Conservation (phyloP, 1,140 invertebrate species). For the Saxidomus purpurata region DNA sequence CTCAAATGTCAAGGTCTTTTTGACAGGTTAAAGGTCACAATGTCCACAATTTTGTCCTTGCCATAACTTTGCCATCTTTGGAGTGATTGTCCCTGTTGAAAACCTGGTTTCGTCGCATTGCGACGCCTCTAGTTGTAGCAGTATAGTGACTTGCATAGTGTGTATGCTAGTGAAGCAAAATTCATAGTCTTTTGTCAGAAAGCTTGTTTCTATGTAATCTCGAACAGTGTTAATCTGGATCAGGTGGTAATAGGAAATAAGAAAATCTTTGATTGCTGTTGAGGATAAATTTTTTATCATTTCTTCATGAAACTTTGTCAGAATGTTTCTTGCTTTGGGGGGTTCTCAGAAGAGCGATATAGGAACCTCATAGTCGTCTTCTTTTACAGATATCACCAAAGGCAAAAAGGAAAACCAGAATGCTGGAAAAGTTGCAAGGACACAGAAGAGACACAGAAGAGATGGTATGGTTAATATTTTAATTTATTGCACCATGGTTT, state of each 20-base stretch:
- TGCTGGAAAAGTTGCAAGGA: constrained; percentile 51
- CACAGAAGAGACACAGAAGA: constrained; percentile 41
- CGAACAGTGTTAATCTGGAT: constrained; percentile 34
- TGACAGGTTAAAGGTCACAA: too few relatives aligned
- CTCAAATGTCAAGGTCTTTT: constrained; percentile 22
- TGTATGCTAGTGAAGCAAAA: constrained; percentile 21
- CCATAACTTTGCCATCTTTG: too few relatives aligned
- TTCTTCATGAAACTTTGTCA: too few relatives aligned
- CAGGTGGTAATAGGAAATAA: not conserved
- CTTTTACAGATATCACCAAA: constrained; percentile 56
- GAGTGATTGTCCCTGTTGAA: too few relatives aligned
- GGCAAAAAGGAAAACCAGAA: too few relatives aligned
- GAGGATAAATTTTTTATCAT: not conserved
- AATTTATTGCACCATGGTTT: too few relatives aligned
- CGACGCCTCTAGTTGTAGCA: too few relatives aligned
- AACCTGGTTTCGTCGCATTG: constrained; percentile 25
- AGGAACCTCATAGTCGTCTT: constrained; percentile 35
- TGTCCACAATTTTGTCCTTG: too few relatives aligned
- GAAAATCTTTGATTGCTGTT: not conserved
- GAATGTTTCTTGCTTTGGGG: too few relatives aligned
- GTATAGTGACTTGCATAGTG: too few relatives aligned
- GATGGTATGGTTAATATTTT: constrained; percentile 51
- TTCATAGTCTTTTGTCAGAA: constrained; percentile 33
- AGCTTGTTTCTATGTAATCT: constrained; percentile 45
- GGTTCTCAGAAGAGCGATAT: constrained; percentile 32